Evolutionary conservation across 2,797 vertebrate genomes (phyloP).

Genomic region (Lepus townsendii): DNA sequence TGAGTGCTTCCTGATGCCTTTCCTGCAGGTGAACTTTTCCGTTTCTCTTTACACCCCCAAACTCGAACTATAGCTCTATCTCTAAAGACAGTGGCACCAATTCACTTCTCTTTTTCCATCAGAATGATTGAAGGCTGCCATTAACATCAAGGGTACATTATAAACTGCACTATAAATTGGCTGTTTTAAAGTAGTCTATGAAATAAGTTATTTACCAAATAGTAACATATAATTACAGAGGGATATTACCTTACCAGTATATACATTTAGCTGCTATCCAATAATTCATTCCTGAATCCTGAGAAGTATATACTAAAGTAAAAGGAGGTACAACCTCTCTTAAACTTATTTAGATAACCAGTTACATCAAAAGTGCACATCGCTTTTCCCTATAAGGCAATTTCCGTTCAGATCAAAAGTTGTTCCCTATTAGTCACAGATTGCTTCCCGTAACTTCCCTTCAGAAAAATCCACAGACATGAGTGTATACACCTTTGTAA

Average conservation of each 20-base stretch:
- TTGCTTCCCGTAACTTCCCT: constrained; percentile 23
- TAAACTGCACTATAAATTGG: constrained; percentile 28
- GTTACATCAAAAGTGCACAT: not conserved
- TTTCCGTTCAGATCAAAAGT: constrained; percentile 57
- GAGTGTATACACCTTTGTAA: not conserved
- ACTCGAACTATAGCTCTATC: not conserved
- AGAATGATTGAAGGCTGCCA: constrained; percentile 44
- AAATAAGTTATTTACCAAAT: constrained; percentile 49
- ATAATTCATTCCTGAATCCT: constrained; percentile 2
- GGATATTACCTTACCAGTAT: constrained; percentile 15
- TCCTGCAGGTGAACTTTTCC: constrained; percentile 59
- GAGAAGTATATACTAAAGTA: constrained; percentile 19
- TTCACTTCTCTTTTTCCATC: constrained; percentile 21
- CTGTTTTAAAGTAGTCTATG: constrained; percentile 47
- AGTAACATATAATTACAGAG: not conserved
- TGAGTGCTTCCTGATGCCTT: constrained; percentile 59
- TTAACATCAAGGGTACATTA: constrained; percentile 40
- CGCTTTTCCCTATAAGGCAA: constrained; percentile 7
- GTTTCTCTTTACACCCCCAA: constrained; percentile 39
- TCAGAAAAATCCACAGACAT: constrained; percentile 16
- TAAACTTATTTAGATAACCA: constrained; percentile 6
- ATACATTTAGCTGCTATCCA: not conserved
- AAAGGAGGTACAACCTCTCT: constrained; percentile 17
- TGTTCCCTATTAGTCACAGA: not conserved
- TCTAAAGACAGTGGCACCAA: constrained; percentile 32